Evolutionary conservation across 1,140 invertebrate genomes (phyloP), one percentile per base, ranked within the genome.

Genomic region (Lepidurus arcticus): DNA sequence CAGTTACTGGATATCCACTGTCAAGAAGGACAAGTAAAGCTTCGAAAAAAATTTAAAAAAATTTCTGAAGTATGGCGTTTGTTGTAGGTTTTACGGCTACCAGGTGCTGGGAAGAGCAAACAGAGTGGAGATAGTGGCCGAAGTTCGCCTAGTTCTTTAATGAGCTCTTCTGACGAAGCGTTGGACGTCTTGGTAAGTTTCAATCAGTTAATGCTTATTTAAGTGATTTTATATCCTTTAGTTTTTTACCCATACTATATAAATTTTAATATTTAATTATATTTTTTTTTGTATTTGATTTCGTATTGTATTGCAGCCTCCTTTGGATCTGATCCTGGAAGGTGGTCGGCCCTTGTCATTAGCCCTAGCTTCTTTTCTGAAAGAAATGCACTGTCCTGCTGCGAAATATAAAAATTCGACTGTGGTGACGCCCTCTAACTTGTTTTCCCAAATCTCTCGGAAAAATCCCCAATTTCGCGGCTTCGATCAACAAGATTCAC

Each of bases 401-500:
- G 82, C 21, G 83, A 81, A 75, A 81, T 82, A 42, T 81, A 81
- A 73, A 83, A 82, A 84, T 82, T 85, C 86, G n/a, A 87, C 88
- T 76, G 88, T 90, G 44, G 91, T 91, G 80, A 91, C 86, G 73
- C 94, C 95, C 1, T 86, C 86, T 44, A 88, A 90, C 78, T 86
- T 97, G 21, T 91, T 96, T 74, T 88, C 88, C 47, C 89, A 90
- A 80, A 87, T 96, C n/a, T 91, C 90, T 78, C 88, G 89, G 82
- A 93, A 92, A 83, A 88, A 89, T 80, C 89, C 92, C 0, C 91
- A 96, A 83, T 98, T 98, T 84, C 91, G 91, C 78, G 94, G 94
- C n/a, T 95, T 91, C 42, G 93, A 95, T 81, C 97, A 99, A 84
- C 97, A 99, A 83, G 97, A 99, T 86, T 91, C 96, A 10, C 97